Conservation (phyloP, 1,140 invertebrate genomes). For the Drosophila novamexicana region DNA sequence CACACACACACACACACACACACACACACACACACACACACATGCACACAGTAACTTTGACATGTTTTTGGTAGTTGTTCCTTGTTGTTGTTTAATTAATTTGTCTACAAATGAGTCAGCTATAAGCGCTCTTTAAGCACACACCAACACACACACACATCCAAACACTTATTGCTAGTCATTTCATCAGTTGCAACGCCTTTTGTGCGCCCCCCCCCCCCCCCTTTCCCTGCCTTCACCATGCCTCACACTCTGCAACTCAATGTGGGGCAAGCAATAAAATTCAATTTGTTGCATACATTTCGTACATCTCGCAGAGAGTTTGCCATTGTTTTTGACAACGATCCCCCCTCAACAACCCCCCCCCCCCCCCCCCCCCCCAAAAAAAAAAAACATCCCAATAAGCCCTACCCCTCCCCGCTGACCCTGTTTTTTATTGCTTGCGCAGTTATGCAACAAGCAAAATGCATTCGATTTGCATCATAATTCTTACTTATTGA, state of each 20-base stretch:
- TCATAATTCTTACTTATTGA: slow-evolving; percentile 46
- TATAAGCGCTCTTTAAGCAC: slow-evolving; percentile 41
- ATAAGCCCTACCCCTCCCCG: background rate
- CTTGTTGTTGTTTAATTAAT: slow-evolving; percentile 74
- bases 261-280: slow-evolving; percentile 65
- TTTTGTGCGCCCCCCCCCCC: background rate
- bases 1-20: slow-evolving; percentile 9
- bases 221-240: background rate
- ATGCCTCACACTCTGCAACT: background rate
- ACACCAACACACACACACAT: slow-evolving; percentile 3
- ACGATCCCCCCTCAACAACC: no score
- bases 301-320: slow-evolving; percentile 39
- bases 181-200: slow-evolving; percentile 63
- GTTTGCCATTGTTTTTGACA: slow-evolving; percentile 32
- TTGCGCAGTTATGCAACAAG: slow-evolving; percentile 36
- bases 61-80: slow-evolving; percentile 63
- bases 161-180: slow-evolving; percentile 56
- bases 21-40: slow-evolving; percentile 7
- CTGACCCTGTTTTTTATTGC: slow-evolving; percentile 39
- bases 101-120: slow-evolving; percentile 55
- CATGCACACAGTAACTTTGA: slow-evolving; percentile 17
- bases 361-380: background rate
- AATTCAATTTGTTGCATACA: slow-evolving; percentile 74
- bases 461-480: slow-evolving; percentile 51
- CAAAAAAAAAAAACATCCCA: background rate